Evolutionary conservation across 2,888 invertebrate genomes (phyloP), one percentile per base, ranked within the genome.

Genomic region (Metopia argyrocephala): DNA sequence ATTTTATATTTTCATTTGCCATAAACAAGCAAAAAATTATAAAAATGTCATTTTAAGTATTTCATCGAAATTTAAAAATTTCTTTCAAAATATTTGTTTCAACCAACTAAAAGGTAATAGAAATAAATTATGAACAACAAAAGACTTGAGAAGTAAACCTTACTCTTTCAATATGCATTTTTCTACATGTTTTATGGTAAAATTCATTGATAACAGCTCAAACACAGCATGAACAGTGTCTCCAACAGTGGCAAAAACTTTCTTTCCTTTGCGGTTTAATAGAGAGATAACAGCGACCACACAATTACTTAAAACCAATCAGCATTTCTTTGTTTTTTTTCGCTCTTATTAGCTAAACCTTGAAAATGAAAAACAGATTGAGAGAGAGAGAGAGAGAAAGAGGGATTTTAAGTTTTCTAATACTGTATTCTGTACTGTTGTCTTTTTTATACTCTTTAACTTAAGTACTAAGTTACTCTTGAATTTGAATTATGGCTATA

Each of bases 61-160:
- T 12, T 31, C 31, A 31, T 12, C 7, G 12, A 31, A 12, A 31
- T 31, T 31, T 31, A 9, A 31, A 12, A 31, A 31, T 31, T 31
- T 31, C 31, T 12, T 31, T 31, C 1, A 31, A 31, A 31, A 31
- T 31, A 31, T 9, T 31, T 12, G 9, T 9, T 7, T 31, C 12
- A 31, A 31, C 38, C 3, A 15, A 15, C 3, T 15, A 23, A 21
- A 21, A 9, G 12, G 7, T 52, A 23, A 23, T 50, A 20, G 5
- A 9, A 21, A 21, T 21, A 23, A 15, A 56, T n/a, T n/a, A 56
- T n/a, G n/a, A 27, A 46, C 71, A 71, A 69, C 73, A 45, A 76
- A 76, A 73, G 79, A 79, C 76, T 82, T 73, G 69, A 74, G 76
- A 52, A 52, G 21, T 21, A 21, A 52, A 12, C 21, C 12, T 21